Evolutionary conservation across 1,140 invertebrate genomes (phyloP).

Genomic region (Scaptomyza pallida): DNA sequence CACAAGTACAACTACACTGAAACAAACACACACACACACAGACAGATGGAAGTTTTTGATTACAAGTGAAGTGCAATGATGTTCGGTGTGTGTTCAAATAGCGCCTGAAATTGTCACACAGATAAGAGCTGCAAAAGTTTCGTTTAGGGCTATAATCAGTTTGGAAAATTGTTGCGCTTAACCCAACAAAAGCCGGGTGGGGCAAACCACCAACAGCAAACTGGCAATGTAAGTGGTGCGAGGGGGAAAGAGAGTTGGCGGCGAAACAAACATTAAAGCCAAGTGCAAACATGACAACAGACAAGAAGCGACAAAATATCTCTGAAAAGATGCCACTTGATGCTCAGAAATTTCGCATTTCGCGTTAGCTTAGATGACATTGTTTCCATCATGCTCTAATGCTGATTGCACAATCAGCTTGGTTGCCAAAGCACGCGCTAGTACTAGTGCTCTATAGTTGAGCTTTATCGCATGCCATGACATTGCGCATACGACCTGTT

Average conservation of each 20-base stretch:
- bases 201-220: neutral
- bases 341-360: slow-evolving; percentile 26
- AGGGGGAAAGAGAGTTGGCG: no score
- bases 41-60: slow-evolving; percentile 22
- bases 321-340: slow-evolving; percentile 30
- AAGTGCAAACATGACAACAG: slow-evolving; percentile 42
- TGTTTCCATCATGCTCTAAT: slow-evolving; percentile 35
- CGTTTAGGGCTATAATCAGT: slow-evolving; percentile 28
- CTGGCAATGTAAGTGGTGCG: neutral
- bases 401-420: slow-evolving; percentile 48
- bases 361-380: slow-evolving; percentile 10
- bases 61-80: slow-evolving; percentile 31
- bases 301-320: slow-evolving; percentile 42
- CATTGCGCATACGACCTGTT: slow-evolving; percentile 50
- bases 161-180: slow-evolving; percentile 29
- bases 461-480: no score
- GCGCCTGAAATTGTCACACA: slow-evolving; percentile 15
- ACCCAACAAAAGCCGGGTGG: neutral
- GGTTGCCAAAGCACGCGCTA: neutral
- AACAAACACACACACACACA: slow-evolving; percentile 5
- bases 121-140: slow-evolving; percentile 27
- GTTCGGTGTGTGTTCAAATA: slow-evolving; percentile 18
- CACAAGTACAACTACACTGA: slow-evolving; percentile 9
- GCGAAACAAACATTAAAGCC: slow-evolving; percentile 20
- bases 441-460: neutral